Base-by-base conservation (phyloP, 1,140 invertebrate genomes). In the Nymphalis io region DNA sequence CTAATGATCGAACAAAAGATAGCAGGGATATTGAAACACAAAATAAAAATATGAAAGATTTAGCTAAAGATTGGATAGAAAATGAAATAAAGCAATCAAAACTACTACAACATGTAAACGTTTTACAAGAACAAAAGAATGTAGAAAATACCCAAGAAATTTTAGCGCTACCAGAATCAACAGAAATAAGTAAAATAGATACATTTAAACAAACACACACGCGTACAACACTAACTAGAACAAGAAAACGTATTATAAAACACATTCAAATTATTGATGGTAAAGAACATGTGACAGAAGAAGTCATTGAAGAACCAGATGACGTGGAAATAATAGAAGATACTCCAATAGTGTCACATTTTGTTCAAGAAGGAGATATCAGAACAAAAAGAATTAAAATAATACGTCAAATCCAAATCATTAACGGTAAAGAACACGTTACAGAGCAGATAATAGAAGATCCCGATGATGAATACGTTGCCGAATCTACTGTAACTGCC, bases 341-440 rank as follows among this genome's bases (percentile, higher is more conserved):
- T 83, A 93, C 95, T 75, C 80, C 78, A 8, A 76, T 70, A 63
- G 23, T 85, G 6, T 70, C 70, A 51, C 77, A 83, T 60, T 79
- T 73, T 48, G 38, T 83, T 33, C 81, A 88, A 83, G 75, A 82
- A 42, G 78, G 85, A 76, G 81, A 79, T 16, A 48, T 79, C 5
- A 84, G 92, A 89, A 95, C 93, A 44, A 93, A 93, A 74, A 93
- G 92, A 55, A 93, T 95, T 16, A 93, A 92, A 65, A 93, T 95
- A 23, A 95, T 96, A 48, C 93, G 51, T 15, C 94, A 94, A 76
- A 93, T 96, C 11, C 94, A 95, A 0, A 95, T 97, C 11, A 94
- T 97, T 62, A 95, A 97, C 87, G 96, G 96, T 0, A 95, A 96
- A 90, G 96, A 97, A 86, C 94, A 95, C 76, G 93, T 96, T 0